Evolutionary conservation across 1,140 invertebrate genomes (phyloP).

Genomic region (Panulirus ornatus): DNA sequence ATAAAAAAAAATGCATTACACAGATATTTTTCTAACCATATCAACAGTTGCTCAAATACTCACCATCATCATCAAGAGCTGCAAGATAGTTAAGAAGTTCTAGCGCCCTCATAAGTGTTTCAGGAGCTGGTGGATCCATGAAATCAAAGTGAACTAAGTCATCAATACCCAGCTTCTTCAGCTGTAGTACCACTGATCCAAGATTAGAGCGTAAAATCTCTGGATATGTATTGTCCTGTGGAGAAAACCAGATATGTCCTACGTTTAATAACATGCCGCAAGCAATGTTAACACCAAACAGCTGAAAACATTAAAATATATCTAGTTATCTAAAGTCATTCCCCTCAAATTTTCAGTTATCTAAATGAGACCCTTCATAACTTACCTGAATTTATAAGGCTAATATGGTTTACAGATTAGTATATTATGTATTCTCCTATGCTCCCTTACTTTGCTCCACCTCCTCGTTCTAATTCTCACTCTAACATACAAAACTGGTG

Average conservation of each 20-base stretch:
- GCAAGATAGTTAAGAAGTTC: conserved; percentile 98
- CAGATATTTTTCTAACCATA: no score
- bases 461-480: no score
- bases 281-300: no score
- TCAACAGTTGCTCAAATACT: conserved; percentile 12
- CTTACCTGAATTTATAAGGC: no score
- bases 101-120: conserved; percentile 99
- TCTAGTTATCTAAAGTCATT: background rate
- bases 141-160: conserved; percentile 99
- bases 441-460: no score
- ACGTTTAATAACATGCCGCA: background rate
- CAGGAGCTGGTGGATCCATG: conserved; percentile 99
- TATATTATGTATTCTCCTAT: no score
- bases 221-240: conserved; percentile 96
- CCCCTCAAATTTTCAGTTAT: background rate
- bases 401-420: no score
- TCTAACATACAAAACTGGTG: no score
- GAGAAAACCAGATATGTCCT: background rate
- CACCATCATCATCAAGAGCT: conserved; percentile 94
- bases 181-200: conserved; percentile 96
- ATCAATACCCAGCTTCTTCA: conserved; percentile 99
- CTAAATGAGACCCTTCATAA: no score
- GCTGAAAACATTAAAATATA: no score
- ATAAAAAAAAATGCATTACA: no score
- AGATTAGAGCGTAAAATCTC: conserved; percentile 98